Evolutionary conservation across 1,140 invertebrate species (phyloP).

Genomic region (Galleria mellonella): DNA sequence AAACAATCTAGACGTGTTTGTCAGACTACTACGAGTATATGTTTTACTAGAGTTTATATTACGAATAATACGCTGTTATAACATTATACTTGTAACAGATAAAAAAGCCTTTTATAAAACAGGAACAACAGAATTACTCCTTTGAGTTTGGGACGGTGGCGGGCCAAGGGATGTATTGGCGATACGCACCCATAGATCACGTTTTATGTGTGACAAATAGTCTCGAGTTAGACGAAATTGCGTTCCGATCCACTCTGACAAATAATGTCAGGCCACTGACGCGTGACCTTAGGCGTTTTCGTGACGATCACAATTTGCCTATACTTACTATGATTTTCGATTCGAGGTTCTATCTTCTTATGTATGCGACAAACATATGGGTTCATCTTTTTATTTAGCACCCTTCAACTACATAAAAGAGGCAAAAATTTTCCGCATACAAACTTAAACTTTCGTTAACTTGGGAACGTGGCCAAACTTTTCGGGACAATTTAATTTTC

Average conservation of each 20-base stretch:
- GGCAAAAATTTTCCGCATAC: constrained; percentile 20
- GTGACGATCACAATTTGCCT: constrained; percentile 53
- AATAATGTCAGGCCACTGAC: constrained; percentile 62
- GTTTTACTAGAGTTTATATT: too few species aligned
- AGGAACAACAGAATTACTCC: too few species aligned
- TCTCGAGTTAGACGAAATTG: constrained; percentile 64
- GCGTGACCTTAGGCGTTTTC: constrained; percentile 52
- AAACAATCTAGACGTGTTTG: too few species aligned
- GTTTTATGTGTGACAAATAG: constrained; percentile 71
- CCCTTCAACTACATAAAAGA: constrained; percentile 24
- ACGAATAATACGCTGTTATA: too few species aligned
- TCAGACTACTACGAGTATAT: too few species aligned
- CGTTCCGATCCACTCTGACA: constrained; percentile 66
- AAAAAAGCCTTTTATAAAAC: too few species aligned
- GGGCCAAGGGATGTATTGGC: constrained; percentile 30
- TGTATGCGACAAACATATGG: constrained; percentile 28
- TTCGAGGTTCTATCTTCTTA: constrained; percentile 22
- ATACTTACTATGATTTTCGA: constrained; percentile 20
- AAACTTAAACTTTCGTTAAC: constrained; percentile 12
- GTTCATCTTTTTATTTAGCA: constrained; percentile 27
- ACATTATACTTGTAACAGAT: too few species aligned
- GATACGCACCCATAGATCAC: constrained; percentile 50
- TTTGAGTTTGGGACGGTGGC: not conserved
- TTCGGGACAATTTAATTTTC: constrained; percentile 7
- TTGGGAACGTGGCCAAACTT: constrained; percentile 4